Conservation (phyloP, 2,888 invertebrate genomes). For the Bruchidius siliquastri region DNA sequence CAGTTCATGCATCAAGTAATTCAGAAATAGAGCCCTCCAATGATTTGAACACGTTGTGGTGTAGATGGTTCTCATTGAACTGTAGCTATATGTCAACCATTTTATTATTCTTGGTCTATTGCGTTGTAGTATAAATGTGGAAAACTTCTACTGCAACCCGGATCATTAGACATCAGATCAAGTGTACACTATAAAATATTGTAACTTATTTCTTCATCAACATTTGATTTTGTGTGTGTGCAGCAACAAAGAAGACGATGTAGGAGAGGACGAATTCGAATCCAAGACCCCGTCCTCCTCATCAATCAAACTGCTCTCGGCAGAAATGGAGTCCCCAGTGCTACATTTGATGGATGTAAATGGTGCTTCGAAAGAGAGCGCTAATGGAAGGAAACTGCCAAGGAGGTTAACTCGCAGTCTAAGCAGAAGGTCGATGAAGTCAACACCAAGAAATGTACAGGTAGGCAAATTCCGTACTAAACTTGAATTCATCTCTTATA, state of each 20-base stretch:
- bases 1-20: too few species aligned
- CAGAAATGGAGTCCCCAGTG: constrained; percentile 6
- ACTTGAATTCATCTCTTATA: too few species aligned
- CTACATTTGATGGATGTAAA: not conserved
- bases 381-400: constrained; percentile 24
- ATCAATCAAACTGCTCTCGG: not conserved
- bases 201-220: not conserved
- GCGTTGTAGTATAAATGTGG: too few species aligned
- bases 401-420: constrained; percentile 25
- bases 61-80: too few species aligned
- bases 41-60: too few species aligned
- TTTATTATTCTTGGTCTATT: too few species aligned
- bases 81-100: too few species aligned
- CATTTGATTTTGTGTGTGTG: not conserved
- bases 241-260: not conserved
- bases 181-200: too few species aligned
- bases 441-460: constrained; percentile 22
- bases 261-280: not conserved
- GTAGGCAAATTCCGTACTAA: not conserved
- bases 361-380: constrained; percentile 14
- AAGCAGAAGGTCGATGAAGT: constrained; percentile 24
- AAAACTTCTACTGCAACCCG: too few species aligned
- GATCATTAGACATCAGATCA: too few species aligned
- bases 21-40: too few species aligned
- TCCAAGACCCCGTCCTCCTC: not conserved